Conservation (phyloP, 2,113 vertebrate species). For the Pituophis catenifer region DNA sequence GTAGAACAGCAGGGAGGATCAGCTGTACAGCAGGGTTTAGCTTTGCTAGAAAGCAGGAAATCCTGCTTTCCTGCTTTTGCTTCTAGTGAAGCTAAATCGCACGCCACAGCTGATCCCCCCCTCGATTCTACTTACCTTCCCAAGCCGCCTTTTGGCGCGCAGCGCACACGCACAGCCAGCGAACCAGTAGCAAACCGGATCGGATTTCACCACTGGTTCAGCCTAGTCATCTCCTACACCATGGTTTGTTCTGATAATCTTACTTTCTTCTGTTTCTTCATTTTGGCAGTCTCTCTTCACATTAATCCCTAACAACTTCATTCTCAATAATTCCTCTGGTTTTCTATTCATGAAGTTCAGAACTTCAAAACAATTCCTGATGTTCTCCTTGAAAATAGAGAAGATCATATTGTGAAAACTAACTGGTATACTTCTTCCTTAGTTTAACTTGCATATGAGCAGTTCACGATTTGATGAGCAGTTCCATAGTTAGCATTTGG, state of each 20-base stretch:
- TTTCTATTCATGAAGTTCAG: not conserved
- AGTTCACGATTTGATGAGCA: not conserved
- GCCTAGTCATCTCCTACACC: not conserved
- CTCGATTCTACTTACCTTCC: no score
- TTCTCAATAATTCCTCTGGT: not conserved
- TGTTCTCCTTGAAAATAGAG: not conserved
- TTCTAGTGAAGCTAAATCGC: no score
- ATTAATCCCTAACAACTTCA: not conserved
- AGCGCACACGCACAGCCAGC: no score
- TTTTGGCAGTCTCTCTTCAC: not conserved
- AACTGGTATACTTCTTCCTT: not conserved
- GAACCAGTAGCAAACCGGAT: no score
- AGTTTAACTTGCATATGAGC: not conserved
- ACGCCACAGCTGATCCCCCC: no score
- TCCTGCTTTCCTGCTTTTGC: no score
- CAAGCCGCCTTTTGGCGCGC: no score
- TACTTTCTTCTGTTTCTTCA: not conserved
- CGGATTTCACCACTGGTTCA: no score
- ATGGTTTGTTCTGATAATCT: not conserved
- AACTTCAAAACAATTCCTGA: not conserved
- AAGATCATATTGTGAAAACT: not conserved
- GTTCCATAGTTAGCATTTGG: not conserved
- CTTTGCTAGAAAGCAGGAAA: no score
- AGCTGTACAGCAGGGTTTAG: no score
- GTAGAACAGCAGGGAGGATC: no score